phyloP scores from a whole-genome alignment of 2,113 vertebrate species.

The human region DNA sequence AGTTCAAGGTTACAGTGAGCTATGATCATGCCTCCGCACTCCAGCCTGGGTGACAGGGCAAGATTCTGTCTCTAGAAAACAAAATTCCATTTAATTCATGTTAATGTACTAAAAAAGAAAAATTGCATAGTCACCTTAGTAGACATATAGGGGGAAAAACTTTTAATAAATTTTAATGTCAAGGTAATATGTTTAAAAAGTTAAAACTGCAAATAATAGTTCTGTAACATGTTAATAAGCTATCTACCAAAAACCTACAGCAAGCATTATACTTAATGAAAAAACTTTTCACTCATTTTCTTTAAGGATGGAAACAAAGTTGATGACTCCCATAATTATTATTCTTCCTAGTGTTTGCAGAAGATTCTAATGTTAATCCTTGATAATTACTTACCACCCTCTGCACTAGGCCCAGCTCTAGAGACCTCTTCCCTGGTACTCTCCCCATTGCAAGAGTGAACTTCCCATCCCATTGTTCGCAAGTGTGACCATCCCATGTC shows the following conservation, averaged over 20 bases:
- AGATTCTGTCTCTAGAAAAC: background rate
- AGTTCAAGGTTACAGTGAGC: background rate
- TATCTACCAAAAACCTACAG: background rate
- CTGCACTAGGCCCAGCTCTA: background rate
- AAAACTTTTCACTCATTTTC: background rate
- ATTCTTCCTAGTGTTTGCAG: background rate
- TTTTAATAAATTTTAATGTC: background rate
- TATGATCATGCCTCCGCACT: background rate
- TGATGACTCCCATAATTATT: background rate
- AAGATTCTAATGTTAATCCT: background rate
- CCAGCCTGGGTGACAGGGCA: background rate
- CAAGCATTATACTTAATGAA: background rate
- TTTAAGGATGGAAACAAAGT: background rate
- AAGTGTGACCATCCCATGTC: background rate
- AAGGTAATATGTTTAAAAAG: background rate
- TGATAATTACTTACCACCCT: background rate
- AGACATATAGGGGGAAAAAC: rapidly evolving
- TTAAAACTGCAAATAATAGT: background rate
- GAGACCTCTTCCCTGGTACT: background rate
- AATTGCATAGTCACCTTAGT: background rate
- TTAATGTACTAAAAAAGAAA: background rate
- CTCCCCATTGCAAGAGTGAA: background rate
- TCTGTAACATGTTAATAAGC: background rate
- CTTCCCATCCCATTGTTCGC: background rate
- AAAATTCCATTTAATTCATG: background rate